Percentiles rank a stretch among this genome's conserved stretches.
Evolutionary conservation across 2,113 vertebrate genomes (phyloP).

Genomic region (Chelonoidis abingdonii): DNA sequence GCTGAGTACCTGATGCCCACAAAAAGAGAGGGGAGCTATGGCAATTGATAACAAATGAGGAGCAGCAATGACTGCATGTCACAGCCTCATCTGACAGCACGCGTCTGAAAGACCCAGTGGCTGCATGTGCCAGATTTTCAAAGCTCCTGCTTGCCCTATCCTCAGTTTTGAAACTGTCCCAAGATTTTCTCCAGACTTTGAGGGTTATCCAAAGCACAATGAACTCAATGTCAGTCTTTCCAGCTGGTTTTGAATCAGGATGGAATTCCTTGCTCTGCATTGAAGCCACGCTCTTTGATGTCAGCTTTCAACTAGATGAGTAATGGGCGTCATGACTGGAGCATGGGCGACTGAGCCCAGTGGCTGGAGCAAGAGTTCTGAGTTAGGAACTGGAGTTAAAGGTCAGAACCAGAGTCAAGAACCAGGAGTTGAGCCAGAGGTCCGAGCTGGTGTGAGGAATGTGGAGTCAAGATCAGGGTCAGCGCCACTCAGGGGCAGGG

Average conservation of each 20-base stretch:
- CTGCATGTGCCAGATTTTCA: not conserved
- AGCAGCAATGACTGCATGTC: not conserved
- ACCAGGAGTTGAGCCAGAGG: not conserved
- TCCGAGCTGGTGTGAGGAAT: not conserved
- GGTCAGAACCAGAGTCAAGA: not conserved
- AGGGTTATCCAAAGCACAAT: not conserved
- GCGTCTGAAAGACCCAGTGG: not conserved
- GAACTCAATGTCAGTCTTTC: not conserved
- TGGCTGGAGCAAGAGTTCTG: not conserved
- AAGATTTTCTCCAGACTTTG: not conserved
- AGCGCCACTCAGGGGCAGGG: not conserved
- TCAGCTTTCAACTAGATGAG: not conserved
- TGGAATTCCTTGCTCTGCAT: not conserved
- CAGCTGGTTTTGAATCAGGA: not conserved
- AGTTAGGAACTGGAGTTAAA: not conserved
- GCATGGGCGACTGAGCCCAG: not conserved
- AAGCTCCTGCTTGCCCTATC: not conserved
- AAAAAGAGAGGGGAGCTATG: not conserved
- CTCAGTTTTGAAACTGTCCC: not conserved
- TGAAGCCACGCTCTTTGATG: not conserved
- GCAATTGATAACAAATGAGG: not conserved
- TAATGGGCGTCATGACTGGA: not conserved
- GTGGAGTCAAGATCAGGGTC: not conserved
- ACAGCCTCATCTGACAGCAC: not conserved
- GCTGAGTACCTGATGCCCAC: not conserved